Percentiles rank a stretch among this genome's conserved stretches.
phyloP scores from a whole-genome alignment of 2,797 vertebrate genomes.

The Liasis olivaceus region DNA sequence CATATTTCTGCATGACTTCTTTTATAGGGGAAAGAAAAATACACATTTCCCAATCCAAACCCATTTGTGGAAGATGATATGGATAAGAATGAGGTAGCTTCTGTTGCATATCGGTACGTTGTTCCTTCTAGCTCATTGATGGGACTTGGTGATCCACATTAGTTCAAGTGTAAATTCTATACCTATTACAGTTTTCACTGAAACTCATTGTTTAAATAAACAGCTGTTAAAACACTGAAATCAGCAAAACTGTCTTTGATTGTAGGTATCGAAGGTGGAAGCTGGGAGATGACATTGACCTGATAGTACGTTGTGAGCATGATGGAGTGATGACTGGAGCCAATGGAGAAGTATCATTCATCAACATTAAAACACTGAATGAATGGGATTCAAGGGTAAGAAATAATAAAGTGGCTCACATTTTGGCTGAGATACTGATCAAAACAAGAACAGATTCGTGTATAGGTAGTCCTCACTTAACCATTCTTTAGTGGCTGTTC shows the following conservation, averaged over 20 bases:
- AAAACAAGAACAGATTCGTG: constrained; percentile 4
- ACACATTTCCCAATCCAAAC: constrained; percentile 93
- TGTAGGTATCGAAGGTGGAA: constrained; percentile 96
- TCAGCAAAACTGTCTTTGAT: not conserved
- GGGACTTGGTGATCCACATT: not conserved
- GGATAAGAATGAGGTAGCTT: constrained; percentile 97
- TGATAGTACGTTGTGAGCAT: constrained; percentile 96
- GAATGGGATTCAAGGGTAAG: constrained; percentile 99
- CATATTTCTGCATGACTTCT: not conserved
- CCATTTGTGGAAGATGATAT: constrained; percentile 97
- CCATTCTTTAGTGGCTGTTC: too few species aligned
- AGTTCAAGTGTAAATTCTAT: not conserved
- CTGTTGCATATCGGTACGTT: constrained; percentile 92
- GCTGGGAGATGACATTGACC: constrained; percentile 96
- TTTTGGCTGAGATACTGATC: constrained; percentile 59
- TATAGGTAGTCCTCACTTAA: too few species aligned
- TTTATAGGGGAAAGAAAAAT: constrained; percentile 86
- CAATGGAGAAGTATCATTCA: constrained; percentile 95
- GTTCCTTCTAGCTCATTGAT: not conserved
- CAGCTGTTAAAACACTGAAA: not conserved
- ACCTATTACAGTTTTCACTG: rapidly evolving
- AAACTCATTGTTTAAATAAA: not conserved
- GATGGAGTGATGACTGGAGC: constrained; percentile 97
- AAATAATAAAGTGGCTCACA: constrained; percentile 44
- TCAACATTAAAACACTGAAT: constrained; percentile 97